Conservation (phyloP, 2,888 invertebrate genomes). For the Callinectes sapidus region DNA sequence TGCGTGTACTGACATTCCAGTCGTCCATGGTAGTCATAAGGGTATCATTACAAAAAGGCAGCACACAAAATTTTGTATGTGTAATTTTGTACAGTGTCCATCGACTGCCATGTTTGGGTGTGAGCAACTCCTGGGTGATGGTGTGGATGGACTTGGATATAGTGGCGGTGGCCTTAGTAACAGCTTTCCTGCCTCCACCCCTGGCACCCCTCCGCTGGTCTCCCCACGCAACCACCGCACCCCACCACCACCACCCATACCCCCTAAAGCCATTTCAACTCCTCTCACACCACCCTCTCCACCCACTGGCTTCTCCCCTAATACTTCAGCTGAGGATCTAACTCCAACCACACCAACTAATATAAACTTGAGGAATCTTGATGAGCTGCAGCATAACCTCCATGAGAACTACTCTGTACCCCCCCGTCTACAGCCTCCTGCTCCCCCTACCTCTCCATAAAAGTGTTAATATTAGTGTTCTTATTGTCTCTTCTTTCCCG, state of each 20-base stretch:
- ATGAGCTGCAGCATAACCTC: slow-evolving; percentile 51
- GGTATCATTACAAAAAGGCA: background rate
- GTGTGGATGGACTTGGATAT: slow-evolving; percentile 63
- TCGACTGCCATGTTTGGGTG: slow-evolving; percentile 66
- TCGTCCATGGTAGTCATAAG: slow-evolving; percentile 12
- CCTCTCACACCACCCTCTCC: slow-evolving; percentile 67
- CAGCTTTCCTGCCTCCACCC: slow-evolving; percentile 69
- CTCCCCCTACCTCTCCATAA: slow-evolving; percentile 60
- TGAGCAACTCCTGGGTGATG: slow-evolving; percentile 64
- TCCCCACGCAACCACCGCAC: slow-evolving; percentile 73
- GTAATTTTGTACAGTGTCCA: slow-evolving; percentile 58
- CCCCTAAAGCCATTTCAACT: slow-evolving; percentile 73
- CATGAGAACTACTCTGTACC: slow-evolving; percentile 71
- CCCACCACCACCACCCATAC: slow-evolving; percentile 74
- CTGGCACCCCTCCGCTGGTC: slow-evolving; percentile 73
- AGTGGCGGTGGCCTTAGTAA: slow-evolving; percentile 66
- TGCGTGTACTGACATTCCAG: slow-evolving; percentile 22
- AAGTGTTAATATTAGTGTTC: background rate
- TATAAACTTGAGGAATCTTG: slow-evolving; percentile 42
- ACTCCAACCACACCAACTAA: slow-evolving; percentile 68
- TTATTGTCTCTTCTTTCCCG: background rate
- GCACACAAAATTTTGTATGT: slow-evolving; percentile 38
- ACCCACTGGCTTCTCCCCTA: slow-evolving; percentile 60
- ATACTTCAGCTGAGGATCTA: slow-evolving; percentile 64
- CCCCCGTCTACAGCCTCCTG: slow-evolving; percentile 60